Conservation (phyloP, 92 coral and sea anemone species). For the Micromussa lordhowensis region DNA sequence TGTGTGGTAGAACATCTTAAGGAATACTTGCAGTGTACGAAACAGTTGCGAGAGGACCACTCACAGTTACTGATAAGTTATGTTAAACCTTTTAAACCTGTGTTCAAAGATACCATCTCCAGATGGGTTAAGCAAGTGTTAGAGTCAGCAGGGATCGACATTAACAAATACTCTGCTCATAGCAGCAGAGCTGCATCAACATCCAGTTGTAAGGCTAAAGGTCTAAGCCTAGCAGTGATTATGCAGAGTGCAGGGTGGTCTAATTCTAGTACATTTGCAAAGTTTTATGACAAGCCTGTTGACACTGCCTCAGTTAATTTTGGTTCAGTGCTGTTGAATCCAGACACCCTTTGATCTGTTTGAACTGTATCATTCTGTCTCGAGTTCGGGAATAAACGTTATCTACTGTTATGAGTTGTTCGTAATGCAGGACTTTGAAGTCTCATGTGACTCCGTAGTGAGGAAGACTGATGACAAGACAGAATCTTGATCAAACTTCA, state of each 20-base stretch:
- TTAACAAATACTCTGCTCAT: slow-evolving; percentile 46
- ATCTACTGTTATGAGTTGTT: no score
- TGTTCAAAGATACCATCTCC: slow-evolving; percentile 56
- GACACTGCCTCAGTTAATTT: no score
- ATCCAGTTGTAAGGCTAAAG: slow-evolving; percentile 44
- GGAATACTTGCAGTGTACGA: slow-evolving; percentile 32
- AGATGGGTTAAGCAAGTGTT: slow-evolving; percentile 53
- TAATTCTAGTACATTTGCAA: no score
- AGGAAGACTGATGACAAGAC: no score
- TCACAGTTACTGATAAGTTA: slow-evolving; percentile 40
- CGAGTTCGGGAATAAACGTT: no score
- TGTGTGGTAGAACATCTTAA: slow-evolving; percentile 43
- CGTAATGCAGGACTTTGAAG: no score
- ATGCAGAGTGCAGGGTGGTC: slow-evolving; percentile 57
- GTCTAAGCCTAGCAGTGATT: slow-evolving; percentile 20
- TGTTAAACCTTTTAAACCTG: slow-evolving; percentile 53
- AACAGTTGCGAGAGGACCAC: slow-evolving; percentile 23
- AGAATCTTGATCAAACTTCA: no score
- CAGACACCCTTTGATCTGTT: no score
- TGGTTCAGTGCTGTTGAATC: no score
- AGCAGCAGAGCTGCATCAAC: slow-evolving; percentile 58
- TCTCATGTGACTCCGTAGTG: no score
- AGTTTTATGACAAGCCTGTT: no score
- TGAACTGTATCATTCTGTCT: no score
- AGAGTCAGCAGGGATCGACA: slow-evolving; percentile 50